A percentile compares a stretch with the other conserved stretches of the same genome.
Conservation (phyloP, 2,797 vertebrate genomes). For the Stomatorhinus walkeri region DNA sequence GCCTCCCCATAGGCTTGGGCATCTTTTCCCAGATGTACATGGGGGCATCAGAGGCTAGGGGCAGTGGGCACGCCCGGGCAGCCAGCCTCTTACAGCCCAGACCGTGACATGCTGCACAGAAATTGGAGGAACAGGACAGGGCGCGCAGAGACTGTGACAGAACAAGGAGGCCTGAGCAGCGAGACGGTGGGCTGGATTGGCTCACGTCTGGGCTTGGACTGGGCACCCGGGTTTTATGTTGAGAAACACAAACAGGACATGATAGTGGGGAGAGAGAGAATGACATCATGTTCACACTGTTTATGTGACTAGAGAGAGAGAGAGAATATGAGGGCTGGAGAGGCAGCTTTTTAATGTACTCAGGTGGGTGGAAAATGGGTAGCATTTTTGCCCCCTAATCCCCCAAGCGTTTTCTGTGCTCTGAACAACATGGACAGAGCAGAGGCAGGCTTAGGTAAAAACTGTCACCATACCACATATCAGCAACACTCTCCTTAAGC, state of each 20-base stretch:
- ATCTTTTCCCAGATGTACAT: not conserved
- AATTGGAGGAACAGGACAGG: constrained; percentile 12
- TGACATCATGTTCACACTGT: not conserved
- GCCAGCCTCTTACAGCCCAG: constrained; percentile 92
- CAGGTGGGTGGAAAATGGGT: not conserved
- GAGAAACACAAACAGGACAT: not conserved
- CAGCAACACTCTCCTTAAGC: constrained; percentile 22
- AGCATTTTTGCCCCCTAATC: constrained; percentile 18
- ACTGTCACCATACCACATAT: constrained; percentile 35
- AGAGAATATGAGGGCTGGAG: not conserved
- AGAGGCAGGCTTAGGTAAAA: not conserved
- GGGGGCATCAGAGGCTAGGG: constrained; percentile 50
- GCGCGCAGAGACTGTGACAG: constrained; percentile 8
- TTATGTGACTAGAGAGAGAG: not conserved
- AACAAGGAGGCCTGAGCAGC: constrained; percentile 13
- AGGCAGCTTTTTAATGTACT: not conserved
- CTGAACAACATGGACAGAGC: constrained; percentile 18
- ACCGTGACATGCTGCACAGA: constrained; percentile 51
- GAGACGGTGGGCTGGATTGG: not conserved
- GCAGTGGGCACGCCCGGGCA: constrained; percentile 60
- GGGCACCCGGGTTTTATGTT: constrained; percentile 41
- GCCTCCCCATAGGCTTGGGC: constrained; percentile 33
- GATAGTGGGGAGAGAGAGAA: not conserved
- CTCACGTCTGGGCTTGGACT: constrained; percentile 63
- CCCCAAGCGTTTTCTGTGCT: constrained; percentile 23